phyloP scores from a whole-genome alignment of 1,140 invertebrate species.

The Daktulosphaira vitifoliae region DNA sequence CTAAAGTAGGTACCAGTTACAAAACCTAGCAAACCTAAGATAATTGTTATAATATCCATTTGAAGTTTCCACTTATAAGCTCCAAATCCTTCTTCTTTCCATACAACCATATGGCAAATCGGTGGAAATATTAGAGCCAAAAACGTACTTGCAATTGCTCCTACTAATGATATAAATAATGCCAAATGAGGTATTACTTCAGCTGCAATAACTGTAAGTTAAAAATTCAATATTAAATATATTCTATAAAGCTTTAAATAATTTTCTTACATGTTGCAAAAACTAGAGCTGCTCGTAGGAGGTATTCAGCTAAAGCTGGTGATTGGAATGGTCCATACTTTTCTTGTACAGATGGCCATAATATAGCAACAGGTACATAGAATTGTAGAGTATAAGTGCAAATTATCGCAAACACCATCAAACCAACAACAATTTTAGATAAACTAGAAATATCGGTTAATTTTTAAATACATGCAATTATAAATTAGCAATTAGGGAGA shows the following conservation, averaged over 20 bases:
- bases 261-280: conserved; percentile 34
- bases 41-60: conserved; percentile 31
- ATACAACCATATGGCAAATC: conserved; percentile 30
- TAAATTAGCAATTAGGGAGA: neutral
- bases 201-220: conserved; percentile 61
- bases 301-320: conserved; percentile 24
- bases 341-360: conserved; percentile 43
- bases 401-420: conserved; percentile 87
- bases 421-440: conserved; percentile 74
- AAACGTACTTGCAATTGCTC: conserved; percentile 76
- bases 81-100: conserved; percentile 34
- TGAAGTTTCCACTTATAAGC: conserved; percentile 24
- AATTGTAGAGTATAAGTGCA: conserved; percentile 90
- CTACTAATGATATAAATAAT: conserved; percentile 81
- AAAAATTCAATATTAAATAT: too few species aligned
- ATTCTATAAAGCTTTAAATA: neutral
- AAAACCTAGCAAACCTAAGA: conserved; percentile 30
- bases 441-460: conserved; percentile 43
- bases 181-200: conserved; percentile 72
- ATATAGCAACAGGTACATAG: conserved; percentile 90
- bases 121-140: conserved; percentile 83
- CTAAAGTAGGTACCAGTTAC: conserved; percentile 32
- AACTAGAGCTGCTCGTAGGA: conserved; percentile 23
- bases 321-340: conserved; percentile 32
- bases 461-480: too few species aligned